These are phyloP conservation scores for Acanthosepion pharaonis DNA, from an alignment of 2,888 invertebrate species.

Conservation along the genomic window DNA sequence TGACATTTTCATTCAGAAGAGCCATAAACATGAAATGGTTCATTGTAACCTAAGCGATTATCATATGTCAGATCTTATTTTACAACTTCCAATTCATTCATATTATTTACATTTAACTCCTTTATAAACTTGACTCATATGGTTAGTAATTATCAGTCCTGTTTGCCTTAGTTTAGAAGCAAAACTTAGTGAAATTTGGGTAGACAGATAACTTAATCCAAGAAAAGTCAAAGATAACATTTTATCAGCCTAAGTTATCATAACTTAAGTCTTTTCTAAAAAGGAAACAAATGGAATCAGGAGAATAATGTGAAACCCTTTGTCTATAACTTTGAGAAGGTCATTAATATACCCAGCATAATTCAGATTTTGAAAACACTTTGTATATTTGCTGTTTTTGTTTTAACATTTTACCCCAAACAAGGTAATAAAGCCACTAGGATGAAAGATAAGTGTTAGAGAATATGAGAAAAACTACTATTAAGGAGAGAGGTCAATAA, in stretches of 20 bases:
- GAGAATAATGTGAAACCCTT: too few relatives aligned
- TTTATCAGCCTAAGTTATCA: not conserved
- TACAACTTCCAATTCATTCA: not conserved
- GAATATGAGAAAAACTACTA: too few relatives aligned
- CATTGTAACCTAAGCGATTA: not conserved
- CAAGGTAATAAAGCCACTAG: too few relatives aligned
- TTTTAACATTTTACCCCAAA: too few relatives aligned
- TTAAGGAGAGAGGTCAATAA: too few relatives aligned
- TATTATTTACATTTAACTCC: not conserved
- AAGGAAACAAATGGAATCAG: too few relatives aligned
- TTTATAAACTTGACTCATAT: not conserved
- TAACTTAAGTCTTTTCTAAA: too few relatives aligned
- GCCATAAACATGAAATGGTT: not conserved
- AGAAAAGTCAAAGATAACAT: not conserved
- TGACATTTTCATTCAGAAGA: conserved; percentile 12
- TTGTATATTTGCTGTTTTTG: too few relatives aligned
- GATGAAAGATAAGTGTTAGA: too few relatives aligned
- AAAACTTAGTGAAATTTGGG: not conserved
- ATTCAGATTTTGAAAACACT: too few relatives aligned
- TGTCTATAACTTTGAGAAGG: too few relatives aligned
- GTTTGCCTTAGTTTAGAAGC: not conserved
- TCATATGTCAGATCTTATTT: not conserved
- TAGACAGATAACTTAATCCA: not conserved
- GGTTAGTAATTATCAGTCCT: not conserved
- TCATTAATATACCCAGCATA: too few relatives aligned